Conservation (phyloP, 2,113 vertebrate species). For the Nyctibius bracteatus region DNA sequence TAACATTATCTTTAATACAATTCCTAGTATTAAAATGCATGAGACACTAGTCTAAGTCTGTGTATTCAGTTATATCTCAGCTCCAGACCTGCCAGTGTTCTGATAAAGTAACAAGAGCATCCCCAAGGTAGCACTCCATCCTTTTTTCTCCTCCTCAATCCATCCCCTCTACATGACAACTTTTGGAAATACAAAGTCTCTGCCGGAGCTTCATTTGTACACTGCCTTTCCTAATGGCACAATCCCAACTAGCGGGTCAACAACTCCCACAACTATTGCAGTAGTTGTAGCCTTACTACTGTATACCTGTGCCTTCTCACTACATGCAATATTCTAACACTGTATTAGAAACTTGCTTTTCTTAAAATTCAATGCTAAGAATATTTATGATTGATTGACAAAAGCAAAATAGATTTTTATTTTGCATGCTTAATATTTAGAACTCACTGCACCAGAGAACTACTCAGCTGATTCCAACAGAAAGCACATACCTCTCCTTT, state of each 20-base stretch:
- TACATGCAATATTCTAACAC: rapidly evolving
- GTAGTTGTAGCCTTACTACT: background rate
- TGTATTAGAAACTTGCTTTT: background rate
- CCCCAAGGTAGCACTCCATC: background rate
- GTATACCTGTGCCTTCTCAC: background rate
- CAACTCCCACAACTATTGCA: background rate
- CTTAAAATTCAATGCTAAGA: background rate
- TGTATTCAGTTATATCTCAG: background rate
- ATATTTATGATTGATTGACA: background rate
- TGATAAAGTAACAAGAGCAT: background rate
- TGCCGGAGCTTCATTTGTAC: background rate
- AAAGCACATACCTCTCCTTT: conserved; percentile 81
- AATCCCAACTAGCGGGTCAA: background rate
- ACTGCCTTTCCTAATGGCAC: background rate
- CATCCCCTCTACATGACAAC: rapidly evolving
- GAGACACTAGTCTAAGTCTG: background rate
- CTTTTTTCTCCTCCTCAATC: background rate
- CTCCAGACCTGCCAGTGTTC: background rate
- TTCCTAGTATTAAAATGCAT: background rate
- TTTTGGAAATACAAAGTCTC: background rate
- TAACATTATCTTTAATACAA: background rate
- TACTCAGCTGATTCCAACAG: background rate
- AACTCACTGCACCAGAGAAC: background rate
- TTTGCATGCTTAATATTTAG: background rate
- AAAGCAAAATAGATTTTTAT: background rate